Percentiles rank a stretch among this genome's conserved stretches.
Evolutionary conservation across 2,113 vertebrate genomes (phyloP).

Genomic region (Macrotus californicus): DNA sequence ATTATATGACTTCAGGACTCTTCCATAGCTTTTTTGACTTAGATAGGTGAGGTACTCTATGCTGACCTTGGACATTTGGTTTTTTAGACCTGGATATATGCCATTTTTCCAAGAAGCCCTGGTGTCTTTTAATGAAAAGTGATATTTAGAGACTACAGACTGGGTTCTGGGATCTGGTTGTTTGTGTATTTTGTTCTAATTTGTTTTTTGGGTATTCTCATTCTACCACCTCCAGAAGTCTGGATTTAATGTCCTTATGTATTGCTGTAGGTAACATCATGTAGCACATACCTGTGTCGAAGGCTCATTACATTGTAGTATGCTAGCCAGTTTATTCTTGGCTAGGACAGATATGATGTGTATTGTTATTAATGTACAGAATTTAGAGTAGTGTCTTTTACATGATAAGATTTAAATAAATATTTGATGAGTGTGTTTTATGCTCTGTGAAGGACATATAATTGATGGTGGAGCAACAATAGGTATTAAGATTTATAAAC

Average conservation of each 20-base stretch:
- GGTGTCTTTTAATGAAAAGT: neutral
- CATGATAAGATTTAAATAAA: neutral
- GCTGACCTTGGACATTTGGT: neutral
- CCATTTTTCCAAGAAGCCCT: neutral
- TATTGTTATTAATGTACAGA: neutral
- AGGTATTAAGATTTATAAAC: neutral
- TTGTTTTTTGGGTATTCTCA: neutral
- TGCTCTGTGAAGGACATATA: neutral
- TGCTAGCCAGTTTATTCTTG: neutral
- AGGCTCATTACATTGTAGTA: neutral
- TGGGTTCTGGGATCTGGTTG: neutral
- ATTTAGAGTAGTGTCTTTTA: neutral
- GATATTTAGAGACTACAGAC: neutral
- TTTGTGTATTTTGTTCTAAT: neutral
- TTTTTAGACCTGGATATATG: neutral
- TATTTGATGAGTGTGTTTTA: slow-evolving; percentile 1
- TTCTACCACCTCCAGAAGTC: neutral
- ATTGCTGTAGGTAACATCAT: neutral
- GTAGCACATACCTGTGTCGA: neutral
- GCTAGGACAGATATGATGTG: neutral
- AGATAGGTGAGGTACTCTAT: neutral
- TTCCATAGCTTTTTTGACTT: neutral
- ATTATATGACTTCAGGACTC: neutral
- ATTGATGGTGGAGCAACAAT: neutral
- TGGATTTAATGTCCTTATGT: neutral